Conservation (phyloP, 2,888 invertebrate species). For the Unio delphinus region DNA sequence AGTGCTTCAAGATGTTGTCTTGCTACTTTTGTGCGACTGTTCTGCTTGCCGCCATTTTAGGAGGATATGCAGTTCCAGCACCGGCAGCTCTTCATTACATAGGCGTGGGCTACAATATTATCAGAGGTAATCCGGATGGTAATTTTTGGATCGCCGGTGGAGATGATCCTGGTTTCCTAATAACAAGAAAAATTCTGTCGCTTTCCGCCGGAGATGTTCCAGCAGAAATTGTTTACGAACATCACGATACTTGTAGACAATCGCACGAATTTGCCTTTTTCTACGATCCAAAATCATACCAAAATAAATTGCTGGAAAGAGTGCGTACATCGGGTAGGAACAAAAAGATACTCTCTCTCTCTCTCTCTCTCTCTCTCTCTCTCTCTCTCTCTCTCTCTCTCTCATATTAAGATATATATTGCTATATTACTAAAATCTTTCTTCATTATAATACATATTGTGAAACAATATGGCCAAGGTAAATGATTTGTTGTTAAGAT, state of each 20-base stretch:
- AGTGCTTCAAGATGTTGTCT: slow-evolving; percentile 18
- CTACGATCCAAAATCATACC: slow-evolving; percentile 29
- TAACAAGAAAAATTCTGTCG: slow-evolving; percentile 26
- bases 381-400: slow-evolving; percentile 1
- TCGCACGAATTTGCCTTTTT: slow-evolving; percentile 30
- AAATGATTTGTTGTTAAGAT: no score
- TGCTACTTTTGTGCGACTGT: slow-evolving; percentile 18
- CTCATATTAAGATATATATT: no score
- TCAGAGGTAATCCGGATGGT: slow-evolving; percentile 33
- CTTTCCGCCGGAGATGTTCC: slow-evolving; percentile 20
- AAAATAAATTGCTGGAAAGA: slow-evolving; percentile 28
- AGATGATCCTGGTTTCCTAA: slow-evolving; percentile 32
- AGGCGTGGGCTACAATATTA: slow-evolving; percentile 33
- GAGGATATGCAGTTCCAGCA: slow-evolving; percentile 18
- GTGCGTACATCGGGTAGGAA: slow-evolving; percentile 19
- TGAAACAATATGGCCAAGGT: no score
- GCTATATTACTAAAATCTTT: no score
- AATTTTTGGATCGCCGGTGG: slow-evolving; percentile 36
- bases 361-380: slow-evolving; percentile 3
- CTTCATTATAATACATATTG: no score
- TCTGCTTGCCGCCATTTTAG: slow-evolving; percentile 14
- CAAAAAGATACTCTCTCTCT: not conserved
- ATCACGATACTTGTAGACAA: slow-evolving; percentile 29
- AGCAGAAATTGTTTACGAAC: slow-evolving; percentile 28
- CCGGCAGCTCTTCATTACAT: slow-evolving; percentile 36